Base-by-base conservation (phyloP, 1,140 invertebrate species). In the Heliconius nattereri region DNA sequence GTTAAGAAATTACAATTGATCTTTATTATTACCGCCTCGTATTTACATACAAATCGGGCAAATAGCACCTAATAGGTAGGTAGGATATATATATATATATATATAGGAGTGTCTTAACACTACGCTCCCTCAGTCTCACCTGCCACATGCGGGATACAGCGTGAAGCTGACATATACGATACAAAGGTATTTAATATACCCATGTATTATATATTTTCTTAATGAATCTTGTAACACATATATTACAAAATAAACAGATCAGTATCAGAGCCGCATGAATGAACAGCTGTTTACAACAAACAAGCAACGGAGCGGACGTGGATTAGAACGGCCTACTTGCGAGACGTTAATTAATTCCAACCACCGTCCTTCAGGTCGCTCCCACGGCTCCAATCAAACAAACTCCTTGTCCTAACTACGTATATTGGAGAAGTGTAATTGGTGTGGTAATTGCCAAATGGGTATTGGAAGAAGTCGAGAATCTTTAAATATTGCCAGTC, bases 341-440 rank as follows among this genome's bases (percentile, higher is more conserved):
- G 76, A 57, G 78, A 76, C 79, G 72, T 77, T 85, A 87, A 87
- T 87, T 85, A 84, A 85, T 85, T 86, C 85, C 79, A 84, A 83
- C 82, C 83, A 73, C 60, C 76, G 86, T 85, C 85, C 82, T 85
- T 87, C 82, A 79, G 78, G 83, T 78, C 77, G 57, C 78, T 84
- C 80, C 83, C 83, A 82, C 83, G 77, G 81, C 76, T 75, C 76
- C 76, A 76, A 45, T 81, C 79, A 78, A 78, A 76, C 79, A 57
- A 70, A 49, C 57, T 81, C 71, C 79, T 81, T 75, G 75, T 81
- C 75, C 78, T 72, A 37, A 23, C 40, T 45, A 23, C 54, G 72
- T 45, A 71, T 78, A 78, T 78, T 37, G 57, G 75, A 75, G 70
- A 35, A 60, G 29, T 49, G 32, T 60, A 78, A 81, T 81, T 81